A percentile compares a stretch with the other conserved stretches of the same genome.
These are phyloP conservation scores for Idaea straminata DNA, from an alignment of 2,888 invertebrate genomes.

Conservation along the genomic window DNA sequence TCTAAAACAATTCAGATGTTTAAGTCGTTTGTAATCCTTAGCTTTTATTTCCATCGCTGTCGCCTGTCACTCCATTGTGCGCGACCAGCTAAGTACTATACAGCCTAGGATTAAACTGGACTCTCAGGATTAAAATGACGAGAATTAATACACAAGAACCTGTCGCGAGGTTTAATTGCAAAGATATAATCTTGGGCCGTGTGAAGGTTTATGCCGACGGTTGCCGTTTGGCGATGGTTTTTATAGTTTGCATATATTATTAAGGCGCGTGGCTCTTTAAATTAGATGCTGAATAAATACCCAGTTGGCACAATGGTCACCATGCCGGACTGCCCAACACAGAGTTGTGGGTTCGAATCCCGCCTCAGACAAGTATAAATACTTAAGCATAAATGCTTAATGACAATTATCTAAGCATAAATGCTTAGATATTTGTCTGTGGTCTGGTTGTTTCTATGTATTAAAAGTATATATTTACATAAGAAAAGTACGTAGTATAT, in stretches of 20 bases:
- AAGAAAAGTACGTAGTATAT: no score
- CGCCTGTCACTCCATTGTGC: neutral
- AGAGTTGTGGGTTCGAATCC: no score
- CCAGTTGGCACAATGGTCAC: no score
- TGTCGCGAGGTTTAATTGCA: conserved; percentile 1
- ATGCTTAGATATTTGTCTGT: no score
- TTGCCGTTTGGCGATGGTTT: neutral
- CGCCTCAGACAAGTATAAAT: no score
- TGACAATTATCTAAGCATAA: no score
- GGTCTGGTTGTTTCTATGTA: no score
- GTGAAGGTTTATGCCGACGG: neutral
- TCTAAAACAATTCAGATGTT: no score
- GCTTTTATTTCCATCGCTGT: neutral
- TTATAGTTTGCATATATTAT: neutral
- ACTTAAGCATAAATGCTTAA: no score
- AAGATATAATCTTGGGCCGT: neutral
- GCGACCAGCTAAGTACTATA: neutral
- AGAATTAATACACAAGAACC: conserved; percentile 1
- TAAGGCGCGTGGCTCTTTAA: neutral
- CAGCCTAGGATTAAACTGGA: neutral
- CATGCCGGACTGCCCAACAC: no score
- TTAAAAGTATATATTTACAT: no score
- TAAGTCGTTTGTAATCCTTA: neutral
- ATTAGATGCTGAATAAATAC: no score
- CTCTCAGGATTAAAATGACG: conserved; percentile 1